phyloP scores from a whole-genome alignment of 2,888 invertebrate genomes.

The Lacanobia oleracea region DNA sequence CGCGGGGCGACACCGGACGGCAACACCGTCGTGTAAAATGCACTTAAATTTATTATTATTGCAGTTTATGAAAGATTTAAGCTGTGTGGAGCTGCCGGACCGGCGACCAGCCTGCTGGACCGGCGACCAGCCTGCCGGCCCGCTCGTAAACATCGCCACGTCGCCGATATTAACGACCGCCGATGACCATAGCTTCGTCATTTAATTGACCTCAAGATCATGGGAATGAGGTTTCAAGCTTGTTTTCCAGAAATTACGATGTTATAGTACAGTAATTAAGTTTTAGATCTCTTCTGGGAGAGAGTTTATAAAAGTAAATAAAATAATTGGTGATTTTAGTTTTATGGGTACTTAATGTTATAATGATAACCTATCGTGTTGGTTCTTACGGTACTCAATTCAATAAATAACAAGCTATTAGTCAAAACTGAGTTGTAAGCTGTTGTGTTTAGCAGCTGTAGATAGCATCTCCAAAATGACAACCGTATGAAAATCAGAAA shows the following conservation, averaged over 20 bases:
- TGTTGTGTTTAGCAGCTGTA: neutral
- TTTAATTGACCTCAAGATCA: conserved; percentile 41
- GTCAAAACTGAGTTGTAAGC: neutral
- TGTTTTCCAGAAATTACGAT: conserved; percentile 28
- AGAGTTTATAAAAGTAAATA: neutral
- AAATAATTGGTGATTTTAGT: neutral
- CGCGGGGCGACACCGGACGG: conserved; percentile 58
- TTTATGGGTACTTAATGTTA: neutral
- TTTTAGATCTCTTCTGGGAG: neutral
- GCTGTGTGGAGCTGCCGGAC: conserved; percentile 24
- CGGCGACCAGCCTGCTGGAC: conserved; percentile 3
- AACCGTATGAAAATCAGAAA: neutral
- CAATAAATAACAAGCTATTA: neutral
- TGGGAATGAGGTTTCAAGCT: conserved; percentile 27
- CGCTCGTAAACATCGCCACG: conserved; percentile 23
- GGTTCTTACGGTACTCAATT: neutral
- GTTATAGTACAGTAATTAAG: conserved; percentile 25
- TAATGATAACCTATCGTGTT: neutral
- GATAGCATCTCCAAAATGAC: neutral
- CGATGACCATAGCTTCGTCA: conserved; percentile 27
- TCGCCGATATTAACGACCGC: conserved; percentile 39
- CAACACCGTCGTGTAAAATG: conserved; percentile 56
- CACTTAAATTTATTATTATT: conserved; percentile 69
- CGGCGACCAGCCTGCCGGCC: neutral
- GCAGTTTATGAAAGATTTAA: conserved; percentile 63